Conservation (phyloP, 2,888 invertebrate genomes). For the Lycocerus yunnanus region DNA sequence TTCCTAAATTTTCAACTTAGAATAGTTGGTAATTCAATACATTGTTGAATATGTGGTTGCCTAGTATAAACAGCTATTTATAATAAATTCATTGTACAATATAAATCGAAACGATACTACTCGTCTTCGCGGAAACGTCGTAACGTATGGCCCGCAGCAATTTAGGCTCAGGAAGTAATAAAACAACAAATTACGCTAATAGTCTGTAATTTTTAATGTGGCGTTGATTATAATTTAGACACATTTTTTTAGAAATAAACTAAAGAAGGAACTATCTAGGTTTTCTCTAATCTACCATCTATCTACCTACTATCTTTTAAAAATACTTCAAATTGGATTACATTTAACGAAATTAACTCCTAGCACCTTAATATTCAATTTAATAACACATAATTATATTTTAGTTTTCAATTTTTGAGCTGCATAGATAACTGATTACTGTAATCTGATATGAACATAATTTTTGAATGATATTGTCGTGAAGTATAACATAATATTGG, state of each 20-base stretch:
- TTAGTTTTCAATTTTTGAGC: no score
- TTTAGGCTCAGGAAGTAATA: neutral
- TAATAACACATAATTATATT: no score
- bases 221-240: neutral
- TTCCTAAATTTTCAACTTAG: neutral
- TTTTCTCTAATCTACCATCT: no score
- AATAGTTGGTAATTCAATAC: neutral
- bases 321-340: no score
- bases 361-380: no score
- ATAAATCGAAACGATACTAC: neutral
- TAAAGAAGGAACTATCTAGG: neutral
- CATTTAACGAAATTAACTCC: no score
- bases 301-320: no score
- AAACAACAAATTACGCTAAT: neutral
- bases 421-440: no score
- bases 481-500: neutral
- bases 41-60: neutral
- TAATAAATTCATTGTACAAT: neutral
- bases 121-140: neutral
- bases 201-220: neutral
- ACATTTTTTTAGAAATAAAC: neutral
- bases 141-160: neutral
- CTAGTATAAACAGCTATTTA: neutral
- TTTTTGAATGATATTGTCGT: neutral
- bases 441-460: neutral